A percentile compares a stretch with the other conserved stretches of the same genome.
These are phyloP conservation scores for Seira musarum DNA, from an alignment of 2,888 invertebrate species.

Conservation along the genomic window DNA sequence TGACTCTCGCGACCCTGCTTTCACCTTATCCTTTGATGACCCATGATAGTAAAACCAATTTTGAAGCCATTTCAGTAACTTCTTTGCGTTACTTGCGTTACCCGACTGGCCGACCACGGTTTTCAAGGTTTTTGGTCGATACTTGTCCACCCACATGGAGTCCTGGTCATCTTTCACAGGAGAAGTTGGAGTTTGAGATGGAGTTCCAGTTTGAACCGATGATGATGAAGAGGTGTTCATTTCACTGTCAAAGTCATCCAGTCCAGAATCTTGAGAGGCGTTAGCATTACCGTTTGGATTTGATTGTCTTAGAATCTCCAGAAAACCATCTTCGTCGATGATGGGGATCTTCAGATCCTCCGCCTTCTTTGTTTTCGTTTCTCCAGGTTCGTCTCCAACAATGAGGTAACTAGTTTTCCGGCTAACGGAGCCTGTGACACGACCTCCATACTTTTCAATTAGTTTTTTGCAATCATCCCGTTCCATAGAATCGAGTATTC, in stretches of 20 bases:
- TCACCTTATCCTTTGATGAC: slow-evolving; percentile 67
- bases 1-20: slow-evolving; percentile 62
- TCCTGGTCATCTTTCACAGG: slow-evolving; percentile 77
- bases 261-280: slow-evolving; percentile 39
- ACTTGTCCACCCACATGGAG: slow-evolving; percentile 92
- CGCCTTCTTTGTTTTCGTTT: slow-evolving; percentile 83
- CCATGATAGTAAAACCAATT: slow-evolving; percentile 90
- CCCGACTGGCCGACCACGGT: slow-evolving; percentile 96
- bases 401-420: slow-evolving; percentile 87
- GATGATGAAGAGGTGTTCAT: background rate
- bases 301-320: slow-evolving; percentile 80
- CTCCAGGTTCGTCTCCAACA: slow-evolving; percentile 89
- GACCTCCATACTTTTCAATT: slow-evolving; percentile 86
- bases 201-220: slow-evolving; percentile 44
- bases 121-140: slow-evolving; percentile 87
- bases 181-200: too few species aligned
- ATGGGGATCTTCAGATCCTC: slow-evolving; percentile 79
- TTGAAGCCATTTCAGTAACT: slow-evolving; percentile 88
- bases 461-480: slow-evolving; percentile 84
- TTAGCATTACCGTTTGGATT: slow-evolving; percentile 59
- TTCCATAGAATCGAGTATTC: slow-evolving; percentile 90
- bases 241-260: slow-evolving; percentile 15
- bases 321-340: slow-evolving; percentile 86
- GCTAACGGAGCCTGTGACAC: slow-evolving; percentile 82
- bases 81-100: slow-evolving; percentile 89